A percentile compares a stretch with the other conserved stretches of the same genome.
phyloP scores from a whole-genome alignment of 2,888 invertebrate species.

The Odontocolon sp. region DNA sequence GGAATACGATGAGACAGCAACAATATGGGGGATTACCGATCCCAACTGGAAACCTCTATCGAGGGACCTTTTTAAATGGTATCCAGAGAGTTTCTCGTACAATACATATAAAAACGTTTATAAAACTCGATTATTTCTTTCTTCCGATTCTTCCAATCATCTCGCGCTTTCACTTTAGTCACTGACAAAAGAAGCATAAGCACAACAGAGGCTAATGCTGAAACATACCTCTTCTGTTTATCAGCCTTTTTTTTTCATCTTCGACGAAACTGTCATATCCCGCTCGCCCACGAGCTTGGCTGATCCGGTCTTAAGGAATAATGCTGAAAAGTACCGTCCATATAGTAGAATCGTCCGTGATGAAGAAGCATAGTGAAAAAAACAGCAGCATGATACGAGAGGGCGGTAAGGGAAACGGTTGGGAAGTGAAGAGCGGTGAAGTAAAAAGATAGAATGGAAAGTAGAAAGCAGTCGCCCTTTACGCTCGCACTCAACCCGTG shows the following conservation, averaged over 20 bases:
- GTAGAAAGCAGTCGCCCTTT: conserved; percentile 48
- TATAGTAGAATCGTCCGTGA: conserved; percentile 36
- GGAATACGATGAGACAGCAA: conserved; percentile 1
- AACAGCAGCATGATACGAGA: conserved; percentile 4
- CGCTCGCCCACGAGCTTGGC: not conserved
- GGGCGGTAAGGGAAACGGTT: not conserved
- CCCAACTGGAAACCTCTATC: not conserved
- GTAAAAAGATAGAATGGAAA: conserved; percentile 32
- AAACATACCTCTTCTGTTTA: not conserved
- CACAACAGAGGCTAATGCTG: not conserved
- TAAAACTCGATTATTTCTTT: not conserved
- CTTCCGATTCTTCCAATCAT: not conserved
- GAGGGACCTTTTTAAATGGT: not conserved
- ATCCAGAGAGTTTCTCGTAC: not conserved
- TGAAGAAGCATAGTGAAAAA: conserved; percentile 19
- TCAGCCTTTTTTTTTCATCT: not conserved
- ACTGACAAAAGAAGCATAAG: not conserved
- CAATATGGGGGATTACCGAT: conserved; percentile 20
- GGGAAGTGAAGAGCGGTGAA: not conserved
- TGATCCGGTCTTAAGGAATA: conserved; percentile 16
- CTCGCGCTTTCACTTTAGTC: not conserved
- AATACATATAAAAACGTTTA: conserved; percentile 8
- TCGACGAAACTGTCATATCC: not conserved
- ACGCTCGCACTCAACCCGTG: conserved; percentile 41
- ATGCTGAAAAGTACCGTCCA: conserved; percentile 26